Evolutionary conservation across 2,888 invertebrate species (phyloP).

Genomic region (Biston betularia): DNA sequence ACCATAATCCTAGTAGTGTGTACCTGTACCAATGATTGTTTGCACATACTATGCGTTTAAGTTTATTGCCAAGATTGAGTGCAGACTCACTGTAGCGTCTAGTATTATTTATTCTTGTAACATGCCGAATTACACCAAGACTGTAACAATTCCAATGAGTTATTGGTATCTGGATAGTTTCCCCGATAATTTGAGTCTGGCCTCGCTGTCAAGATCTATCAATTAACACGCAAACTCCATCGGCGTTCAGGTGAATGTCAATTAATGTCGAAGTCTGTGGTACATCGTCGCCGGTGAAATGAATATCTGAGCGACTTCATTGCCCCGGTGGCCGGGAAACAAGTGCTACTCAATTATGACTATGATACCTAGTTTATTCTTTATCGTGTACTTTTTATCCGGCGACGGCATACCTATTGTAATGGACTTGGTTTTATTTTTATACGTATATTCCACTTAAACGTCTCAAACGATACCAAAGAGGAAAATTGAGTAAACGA

Average conservation of each 20-base stretch:
- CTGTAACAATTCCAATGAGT: constrained; percentile 14
- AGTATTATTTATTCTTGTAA: constrained; percentile 4
- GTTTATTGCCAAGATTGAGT: neutral
- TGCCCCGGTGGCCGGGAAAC: constrained; percentile 49
- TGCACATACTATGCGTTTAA: neutral
- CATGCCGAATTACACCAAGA: constrained; percentile 9
- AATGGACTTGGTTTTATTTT: no score
- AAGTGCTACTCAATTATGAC: constrained; percentile 36
- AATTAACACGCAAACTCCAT: constrained; percentile 76
- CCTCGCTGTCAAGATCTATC: constrained; percentile 72
- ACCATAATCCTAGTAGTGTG: neutral
- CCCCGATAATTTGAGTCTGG: constrained; percentile 50
- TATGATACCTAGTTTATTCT: neutral
- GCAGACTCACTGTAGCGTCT: neutral
- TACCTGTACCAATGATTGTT: neutral
- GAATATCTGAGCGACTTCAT: constrained; percentile 50
- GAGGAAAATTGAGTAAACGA: no score
- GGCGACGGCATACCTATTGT: neutral
- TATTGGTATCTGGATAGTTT: constrained; percentile 43
- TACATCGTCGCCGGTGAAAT: constrained; percentile 54
- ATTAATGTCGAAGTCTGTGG: constrained; percentile 69
- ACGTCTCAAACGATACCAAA: no score
- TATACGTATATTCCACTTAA: no score
- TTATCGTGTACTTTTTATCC: constrained; percentile 9
- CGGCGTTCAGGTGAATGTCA: constrained; percentile 76